Conservation (phyloP, 2,888 invertebrate species). For the Teleogryllus oceanicus region DNA sequence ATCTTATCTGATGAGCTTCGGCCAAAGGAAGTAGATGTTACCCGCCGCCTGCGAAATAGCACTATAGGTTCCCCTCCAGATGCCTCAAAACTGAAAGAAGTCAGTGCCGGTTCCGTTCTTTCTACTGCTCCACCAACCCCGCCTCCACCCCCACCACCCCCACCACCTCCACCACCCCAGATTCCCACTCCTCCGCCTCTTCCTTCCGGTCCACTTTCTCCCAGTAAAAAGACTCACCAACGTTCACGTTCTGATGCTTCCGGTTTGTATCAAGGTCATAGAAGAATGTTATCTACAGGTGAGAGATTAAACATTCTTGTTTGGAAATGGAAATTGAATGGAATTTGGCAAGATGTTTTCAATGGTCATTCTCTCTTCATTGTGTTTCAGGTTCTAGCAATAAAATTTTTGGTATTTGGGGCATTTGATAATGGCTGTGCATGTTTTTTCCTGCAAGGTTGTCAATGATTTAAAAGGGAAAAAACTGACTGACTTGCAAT, state of each 20-base stretch:
- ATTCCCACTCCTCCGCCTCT: slow-evolving; percentile 44
- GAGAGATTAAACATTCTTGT: neutral
- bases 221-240: slow-evolving; percentile 73
- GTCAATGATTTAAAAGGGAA: slow-evolving; percentile 74
- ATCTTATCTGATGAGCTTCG: slow-evolving; percentile 68
- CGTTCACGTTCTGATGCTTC: slow-evolving; percentile 80
- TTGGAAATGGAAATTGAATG: neutral
- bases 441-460: slow-evolving; percentile 80
- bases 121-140: slow-evolving; percentile 32
- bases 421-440: slow-evolving; percentile 96
- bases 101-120: neutral
- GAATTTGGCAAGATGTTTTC: neutral
- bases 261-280: slow-evolving; percentile 56
- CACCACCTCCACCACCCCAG: slow-evolving; percentile 44
- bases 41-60: slow-evolving; percentile 31
- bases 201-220: slow-evolving; percentile 44
- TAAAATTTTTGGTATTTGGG: no score
- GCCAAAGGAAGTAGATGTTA: slow-evolving; percentile 46
- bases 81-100: slow-evolving; percentile 41
- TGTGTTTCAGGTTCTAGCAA: slow-evolving; percentile 32
- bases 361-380: neutral
- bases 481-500: slow-evolving; percentile 73
- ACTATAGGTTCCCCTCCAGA: slow-evolving; percentile 30
- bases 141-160: neutral
- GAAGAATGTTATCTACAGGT: slow-evolving; percentile 38